phyloP scores from a whole-genome alignment of 2,888 invertebrate genomes.

The Frankliniella fusca region DNA sequence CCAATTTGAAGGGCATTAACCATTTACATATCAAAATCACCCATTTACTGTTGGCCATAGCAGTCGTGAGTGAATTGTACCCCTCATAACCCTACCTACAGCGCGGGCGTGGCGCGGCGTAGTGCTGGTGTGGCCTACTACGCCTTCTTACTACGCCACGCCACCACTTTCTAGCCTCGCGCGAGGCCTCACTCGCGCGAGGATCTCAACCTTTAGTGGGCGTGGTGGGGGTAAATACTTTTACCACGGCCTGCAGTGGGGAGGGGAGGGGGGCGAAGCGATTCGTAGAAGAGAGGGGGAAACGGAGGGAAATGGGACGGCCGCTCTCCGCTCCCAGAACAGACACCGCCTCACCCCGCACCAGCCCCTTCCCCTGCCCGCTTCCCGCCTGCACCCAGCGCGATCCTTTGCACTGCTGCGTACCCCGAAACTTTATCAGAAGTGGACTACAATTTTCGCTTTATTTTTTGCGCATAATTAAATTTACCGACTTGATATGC shows the following conservation, averaged over 20 bases:
- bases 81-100: not conserved
- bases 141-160: not conserved
- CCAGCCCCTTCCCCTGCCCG: not conserved
- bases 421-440: too few relatives aligned
- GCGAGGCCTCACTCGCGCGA: not conserved
- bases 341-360: too few relatives aligned
- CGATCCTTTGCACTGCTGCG: too few relatives aligned
- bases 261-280: not conserved
- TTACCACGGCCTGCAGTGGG: not conserved
- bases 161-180: not conserved
- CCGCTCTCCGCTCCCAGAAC: not conserved
- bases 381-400: too few relatives aligned
- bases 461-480: too few relatives aligned
- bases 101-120: constrained; percentile 1
- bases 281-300: not conserved
- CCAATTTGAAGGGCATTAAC: too few relatives aligned
- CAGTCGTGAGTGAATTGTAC: too few relatives aligned
- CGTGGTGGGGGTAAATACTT: constrained; percentile 15
- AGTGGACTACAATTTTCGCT: too few relatives aligned
- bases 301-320: not conserved
- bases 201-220: not conserved
- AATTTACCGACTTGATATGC: too few relatives aligned
- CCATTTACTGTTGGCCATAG: too few relatives aligned
- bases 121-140: constrained; percentile 3
- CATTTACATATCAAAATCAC: too few relatives aligned